Evolutionary conservation across 2,113 vertebrate genomes (phyloP), one percentile per base, ranked within the genome.

Genomic region (Polyodon spathula): DNA sequence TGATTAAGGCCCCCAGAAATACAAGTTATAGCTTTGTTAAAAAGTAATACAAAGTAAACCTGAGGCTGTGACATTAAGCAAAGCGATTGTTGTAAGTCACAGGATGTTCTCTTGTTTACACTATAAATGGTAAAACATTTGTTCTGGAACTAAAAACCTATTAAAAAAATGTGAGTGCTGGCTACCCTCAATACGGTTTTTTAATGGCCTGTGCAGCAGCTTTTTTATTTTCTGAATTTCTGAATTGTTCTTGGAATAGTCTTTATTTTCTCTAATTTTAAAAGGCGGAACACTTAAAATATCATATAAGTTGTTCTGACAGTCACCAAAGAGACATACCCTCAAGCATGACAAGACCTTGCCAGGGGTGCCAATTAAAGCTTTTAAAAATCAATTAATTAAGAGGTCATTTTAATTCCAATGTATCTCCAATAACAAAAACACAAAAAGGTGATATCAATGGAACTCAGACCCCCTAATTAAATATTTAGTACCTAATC

Each of bases 401-500:
- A 63, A 43, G 71, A 75, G 65, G 62, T 68, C 39, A 74, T 71
- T 75, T 76, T 80, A 76, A 83, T 82, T 71, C 74, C 62, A 62
- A 68, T 60, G 56, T 66, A 60, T 56, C 54, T 53, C 57, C 65
- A 37, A 55, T 62, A 27, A 27, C 27, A 27, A 27, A 73, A 71
- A 68, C 70, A 66, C 68, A 71, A 66, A 61, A 72, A 65, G 72
- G 57, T 38, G 15, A 68, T 74, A 77, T 77, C 66, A 72, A 74
- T 72, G 38, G 48, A 54, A 70, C 70, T 65, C 68, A 66, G 62
- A 8, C 73, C 51, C 51, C 70, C 66, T 61, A 16, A 65, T 68
- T 38, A 82, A 79, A 79, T 69, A 76, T 78, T 64, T 66, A 72
- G 64, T 69, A 78, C 76, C 66, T 39, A 54, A 83, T 84, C 73